Conservation (phyloP, 1,140 invertebrate species). For the Reticulitermes speratus region DNA sequence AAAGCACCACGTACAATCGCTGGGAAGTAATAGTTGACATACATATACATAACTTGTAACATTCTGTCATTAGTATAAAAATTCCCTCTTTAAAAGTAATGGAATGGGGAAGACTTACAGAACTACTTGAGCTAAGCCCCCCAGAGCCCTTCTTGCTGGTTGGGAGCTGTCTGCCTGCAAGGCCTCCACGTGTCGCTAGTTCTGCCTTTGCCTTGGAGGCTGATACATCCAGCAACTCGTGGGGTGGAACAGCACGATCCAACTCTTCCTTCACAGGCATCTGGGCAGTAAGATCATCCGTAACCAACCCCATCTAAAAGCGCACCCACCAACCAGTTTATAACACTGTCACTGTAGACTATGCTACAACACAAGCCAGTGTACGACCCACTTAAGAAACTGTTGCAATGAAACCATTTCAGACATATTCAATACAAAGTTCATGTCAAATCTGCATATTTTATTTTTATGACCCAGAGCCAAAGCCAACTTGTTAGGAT, state of each 20-base stretch:
- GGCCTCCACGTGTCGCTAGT: conserved; percentile 65
- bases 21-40: too few species aligned
- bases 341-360: conserved; percentile 1
- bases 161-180: conserved; percentile 57
- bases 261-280: conserved; percentile 71
- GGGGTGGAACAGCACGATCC: conserved; percentile 79
- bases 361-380: background rate
- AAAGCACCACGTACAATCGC: too few species aligned
- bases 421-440: too few species aligned
- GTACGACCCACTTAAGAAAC: background rate
- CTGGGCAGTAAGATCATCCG: conserved; percentile 32
- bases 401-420: background rate
- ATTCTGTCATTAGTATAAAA: too few species aligned
- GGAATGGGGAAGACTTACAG: conserved; percentile 50
- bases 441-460: too few species aligned
- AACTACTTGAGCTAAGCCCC: conserved; percentile 66
- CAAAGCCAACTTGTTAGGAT: too few species aligned
- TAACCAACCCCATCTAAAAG: conserved; percentile 15
- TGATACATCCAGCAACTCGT: conserved; percentile 82
- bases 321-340: conserved; percentile 23
- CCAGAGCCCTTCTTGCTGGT: conserved; percentile 48
- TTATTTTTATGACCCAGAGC: too few species aligned
- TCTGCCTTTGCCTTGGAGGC: conserved; percentile 86
- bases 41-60: too few species aligned
- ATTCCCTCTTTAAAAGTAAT: background rate